These are phyloP conservation scores for Xiphophorus maculatus DNA, from an alignment of 2,113 vertebrate genomes.

Conservation along the genomic window DNA sequence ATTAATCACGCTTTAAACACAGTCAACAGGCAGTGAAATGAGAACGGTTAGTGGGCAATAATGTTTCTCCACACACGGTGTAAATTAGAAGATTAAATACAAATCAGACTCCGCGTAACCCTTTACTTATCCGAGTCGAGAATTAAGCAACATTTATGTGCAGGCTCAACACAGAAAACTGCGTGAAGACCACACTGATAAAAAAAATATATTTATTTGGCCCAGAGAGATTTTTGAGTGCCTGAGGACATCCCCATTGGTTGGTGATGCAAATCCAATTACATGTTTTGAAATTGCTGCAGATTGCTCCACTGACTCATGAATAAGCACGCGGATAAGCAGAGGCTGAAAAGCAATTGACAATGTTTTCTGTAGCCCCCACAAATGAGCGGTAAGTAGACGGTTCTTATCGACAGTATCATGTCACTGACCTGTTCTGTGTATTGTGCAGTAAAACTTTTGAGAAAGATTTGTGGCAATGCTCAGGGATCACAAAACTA, in stretches of 20 bases:
- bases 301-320: conserved; percentile 41
- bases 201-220: conserved; percentile 23
- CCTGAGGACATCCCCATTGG: conserved; percentile 21
- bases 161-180: conserved; percentile 5
- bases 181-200: not conserved
- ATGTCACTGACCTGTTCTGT: conserved; percentile 26
- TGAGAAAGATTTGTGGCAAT: conserved; percentile 5
- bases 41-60: conserved; percentile 31
- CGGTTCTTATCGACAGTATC: conserved; percentile 14
- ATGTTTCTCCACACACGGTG: conserved; percentile 48
- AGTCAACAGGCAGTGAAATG: conserved; percentile 70
- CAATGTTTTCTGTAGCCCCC: conserved; percentile 39
- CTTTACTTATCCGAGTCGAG: not conserved
- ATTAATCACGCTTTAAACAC: conserved; percentile 67
- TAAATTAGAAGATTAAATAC: conserved; percentile 48
- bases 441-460: conserved; percentile 40
- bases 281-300: conserved; percentile 60
- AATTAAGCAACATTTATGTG: not conserved
- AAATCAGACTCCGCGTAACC: conserved; percentile 26
- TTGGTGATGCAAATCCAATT: conserved; percentile 55
- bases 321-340: conserved; percentile 64
- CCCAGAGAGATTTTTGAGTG: conserved; percentile 22
- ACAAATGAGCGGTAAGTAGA: conserved; percentile 50
- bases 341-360: conserved; percentile 56
- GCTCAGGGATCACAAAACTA: not conserved